A percentile compares a stretch with the other conserved stretches of the same genome.
These are phyloP conservation scores for Ciconia stormi DNA, from an alignment of 2,113 vertebrate genomes.

Conservation along the genomic window DNA sequence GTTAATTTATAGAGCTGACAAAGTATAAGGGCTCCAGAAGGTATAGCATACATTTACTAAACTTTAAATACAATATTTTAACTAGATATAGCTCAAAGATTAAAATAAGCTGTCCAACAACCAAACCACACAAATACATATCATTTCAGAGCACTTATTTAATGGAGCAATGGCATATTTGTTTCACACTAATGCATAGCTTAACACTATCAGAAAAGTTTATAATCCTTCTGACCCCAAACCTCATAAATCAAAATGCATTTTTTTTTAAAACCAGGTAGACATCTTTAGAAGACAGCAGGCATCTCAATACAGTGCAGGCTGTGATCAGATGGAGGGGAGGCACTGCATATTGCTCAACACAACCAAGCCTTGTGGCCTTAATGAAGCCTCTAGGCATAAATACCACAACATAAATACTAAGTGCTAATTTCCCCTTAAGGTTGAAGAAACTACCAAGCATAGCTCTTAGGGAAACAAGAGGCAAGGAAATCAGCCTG, in stretches of 20 bases:
- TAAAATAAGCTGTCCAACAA: slow-evolving; percentile 49
- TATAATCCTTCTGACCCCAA: not conserved
- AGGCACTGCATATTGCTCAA: not conserved
- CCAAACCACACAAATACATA: not conserved
- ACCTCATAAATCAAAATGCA: not conserved
- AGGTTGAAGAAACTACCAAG: not conserved
- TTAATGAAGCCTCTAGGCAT: not conserved
- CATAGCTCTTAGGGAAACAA: not conserved
- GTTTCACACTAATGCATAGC: not conserved
- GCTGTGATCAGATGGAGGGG: not conserved
- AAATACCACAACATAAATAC: not conserved
- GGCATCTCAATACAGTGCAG: not conserved
- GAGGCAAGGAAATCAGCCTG: not conserved
- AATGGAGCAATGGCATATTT: not conserved
- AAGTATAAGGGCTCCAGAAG: slow-evolving; percentile 67
- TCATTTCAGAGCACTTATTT: not conserved
- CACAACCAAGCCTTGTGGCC: not conserved
- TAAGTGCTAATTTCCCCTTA: not conserved
- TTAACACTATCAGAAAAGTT: not conserved
- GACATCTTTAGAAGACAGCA: not conserved
- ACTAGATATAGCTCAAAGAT: slow-evolving; percentile 47
- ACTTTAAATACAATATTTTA: slow-evolving; percentile 64
- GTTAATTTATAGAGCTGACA: slow-evolving; percentile 70
- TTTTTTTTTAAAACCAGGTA: not conserved
- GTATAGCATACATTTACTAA: slow-evolving; percentile 64